Percentiles rank a stretch among this genome's conserved stretches.
These are phyloP conservation scores for Thryonomys swinderianus DNA, from an alignment of 2,113 vertebrate species.

Conservation along the genomic window DNA sequence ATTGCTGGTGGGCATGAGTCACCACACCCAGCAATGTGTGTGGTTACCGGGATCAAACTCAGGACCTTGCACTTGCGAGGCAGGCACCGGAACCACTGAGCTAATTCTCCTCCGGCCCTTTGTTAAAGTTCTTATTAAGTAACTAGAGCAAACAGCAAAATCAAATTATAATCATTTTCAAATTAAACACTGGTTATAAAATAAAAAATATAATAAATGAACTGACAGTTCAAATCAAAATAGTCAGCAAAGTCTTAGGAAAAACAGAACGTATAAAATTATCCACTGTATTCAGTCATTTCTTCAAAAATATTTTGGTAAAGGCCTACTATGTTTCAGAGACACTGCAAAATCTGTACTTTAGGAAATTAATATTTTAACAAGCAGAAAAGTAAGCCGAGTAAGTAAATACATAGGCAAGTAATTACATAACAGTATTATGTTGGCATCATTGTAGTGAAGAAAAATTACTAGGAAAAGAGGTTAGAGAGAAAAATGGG, in stretches of 20 bases:
- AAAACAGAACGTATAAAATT: not conserved
- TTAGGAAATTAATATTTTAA: not conserved
- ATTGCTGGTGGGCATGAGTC: no score
- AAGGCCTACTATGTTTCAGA: not conserved
- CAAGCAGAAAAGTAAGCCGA: not conserved
- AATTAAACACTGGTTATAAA: slow-evolving; percentile 47
- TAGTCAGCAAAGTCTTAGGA: not conserved
- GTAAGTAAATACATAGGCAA: not conserved
- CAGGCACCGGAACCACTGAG: no score
- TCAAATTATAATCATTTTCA: slow-evolving; percentile 25
- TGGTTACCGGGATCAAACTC: no score
- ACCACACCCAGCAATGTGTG: no score
- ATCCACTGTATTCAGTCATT: not conserved
- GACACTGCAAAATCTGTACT: not conserved
- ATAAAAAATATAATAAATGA: slow-evolving; percentile 46
- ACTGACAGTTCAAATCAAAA: slow-evolving; percentile 46
- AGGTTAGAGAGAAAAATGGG: not conserved
- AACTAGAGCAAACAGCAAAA: slow-evolving; percentile 28
- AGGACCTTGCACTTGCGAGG: no score
- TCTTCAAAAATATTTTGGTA: slow-evolving; percentile 25
- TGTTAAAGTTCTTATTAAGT: not conserved
- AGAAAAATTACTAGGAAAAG: not conserved
- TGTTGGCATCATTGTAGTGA: not conserved
- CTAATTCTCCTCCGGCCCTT: no score
- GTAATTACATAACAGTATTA: not conserved